Percentiles rank a stretch among this genome's conserved stretches.
These are phyloP conservation scores for Drosophila tani DNA, from an alignment of 1,140 invertebrate genomes.

Conservation along the genomic window DNA sequence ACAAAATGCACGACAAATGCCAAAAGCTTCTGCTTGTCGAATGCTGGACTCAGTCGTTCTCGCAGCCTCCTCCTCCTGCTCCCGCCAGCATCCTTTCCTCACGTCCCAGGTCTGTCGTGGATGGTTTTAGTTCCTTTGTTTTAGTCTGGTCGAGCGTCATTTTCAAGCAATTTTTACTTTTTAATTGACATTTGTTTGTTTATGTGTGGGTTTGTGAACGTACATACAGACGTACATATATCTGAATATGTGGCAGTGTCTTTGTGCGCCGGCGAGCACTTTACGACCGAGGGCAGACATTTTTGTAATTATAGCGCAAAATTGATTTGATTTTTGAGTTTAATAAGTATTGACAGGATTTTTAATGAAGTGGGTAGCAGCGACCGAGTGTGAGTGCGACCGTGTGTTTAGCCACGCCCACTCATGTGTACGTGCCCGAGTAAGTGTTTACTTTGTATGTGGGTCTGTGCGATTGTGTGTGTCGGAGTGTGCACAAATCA, in stretches of 20 bases:
- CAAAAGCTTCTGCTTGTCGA: slow-evolving; percentile 57
- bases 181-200: slow-evolving; percentile 81
- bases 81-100: neutral
- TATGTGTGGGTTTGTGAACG: slow-evolving; percentile 23
- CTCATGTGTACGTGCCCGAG: slow-evolving; percentile 23
- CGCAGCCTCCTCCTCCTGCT: neutral
- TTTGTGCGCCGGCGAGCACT: slow-evolving; percentile 57
- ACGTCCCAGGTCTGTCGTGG: slow-evolving; percentile 24
- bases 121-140: slow-evolving; percentile 61
- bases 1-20: slow-evolving; percentile 66
- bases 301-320: slow-evolving; percentile 81
- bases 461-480: slow-evolving; percentile 2
- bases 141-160: slow-evolving; percentile 73
- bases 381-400: neutral
- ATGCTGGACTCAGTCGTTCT: slow-evolving; percentile 48
- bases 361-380: slow-evolving; percentile 68
- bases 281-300: slow-evolving; percentile 75
- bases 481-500: slow-evolving; percentile 30
- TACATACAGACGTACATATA: neutral
- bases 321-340: slow-evolving; percentile 83
- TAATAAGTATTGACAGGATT: slow-evolving; percentile 82
- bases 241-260: slow-evolving; percentile 13
- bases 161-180: slow-evolving; percentile 81
- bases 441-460: slow-evolving; percentile 18
- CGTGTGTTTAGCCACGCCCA: slow-evolving; percentile 18